phyloP scores from a whole-genome alignment of 2,888 invertebrate species.

The Drosophila kuntzei region DNA sequence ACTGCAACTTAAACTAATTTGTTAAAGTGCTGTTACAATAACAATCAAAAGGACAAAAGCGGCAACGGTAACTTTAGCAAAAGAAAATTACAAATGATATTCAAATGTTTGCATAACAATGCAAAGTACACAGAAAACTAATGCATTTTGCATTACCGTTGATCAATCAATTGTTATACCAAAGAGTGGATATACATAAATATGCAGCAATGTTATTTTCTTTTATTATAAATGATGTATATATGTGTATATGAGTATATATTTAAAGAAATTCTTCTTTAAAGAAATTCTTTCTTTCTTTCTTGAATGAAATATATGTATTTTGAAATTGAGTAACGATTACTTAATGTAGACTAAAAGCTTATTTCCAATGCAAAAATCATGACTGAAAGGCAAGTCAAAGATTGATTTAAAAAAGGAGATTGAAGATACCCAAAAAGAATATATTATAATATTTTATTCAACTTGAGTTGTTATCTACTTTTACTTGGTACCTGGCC shows the following conservation, averaged over 20 bases:
- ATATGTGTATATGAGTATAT: too few species aligned
- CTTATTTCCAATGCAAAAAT: conserved; percentile 13
- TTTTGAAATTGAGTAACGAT: background rate
- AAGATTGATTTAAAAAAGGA: background rate
- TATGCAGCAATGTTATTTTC: conserved; percentile 10
- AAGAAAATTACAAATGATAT: conserved; percentile 15
- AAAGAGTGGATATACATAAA: background rate
- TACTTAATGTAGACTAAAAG: background rate
- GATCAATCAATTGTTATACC: conserved; percentile 14
- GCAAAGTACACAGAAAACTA: conserved; percentile 6
- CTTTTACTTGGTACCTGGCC: conserved; percentile 10
- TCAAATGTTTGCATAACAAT: conserved; percentile 21
- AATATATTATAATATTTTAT: conserved; percentile 17
- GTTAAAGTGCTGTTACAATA: conserved; percentile 7
- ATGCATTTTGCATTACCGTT: conserved; percentile 4
- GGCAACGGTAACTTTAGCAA: conserved; percentile 3
- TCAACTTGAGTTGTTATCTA: conserved; percentile 10
- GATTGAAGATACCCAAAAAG: background rate
- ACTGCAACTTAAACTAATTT: conserved; percentile 9
- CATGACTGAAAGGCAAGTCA: conserved; percentile 1
- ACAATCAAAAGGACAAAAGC: background rate
- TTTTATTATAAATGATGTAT: background rate
- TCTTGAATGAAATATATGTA: background rate
- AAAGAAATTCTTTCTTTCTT: too few species aligned
- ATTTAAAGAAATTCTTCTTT: too few species aligned